Evolutionary conservation across 2,888 invertebrate genomes (phyloP), one percentile per base, ranked within the genome.

Genomic region (Eristalis tenax): DNA sequence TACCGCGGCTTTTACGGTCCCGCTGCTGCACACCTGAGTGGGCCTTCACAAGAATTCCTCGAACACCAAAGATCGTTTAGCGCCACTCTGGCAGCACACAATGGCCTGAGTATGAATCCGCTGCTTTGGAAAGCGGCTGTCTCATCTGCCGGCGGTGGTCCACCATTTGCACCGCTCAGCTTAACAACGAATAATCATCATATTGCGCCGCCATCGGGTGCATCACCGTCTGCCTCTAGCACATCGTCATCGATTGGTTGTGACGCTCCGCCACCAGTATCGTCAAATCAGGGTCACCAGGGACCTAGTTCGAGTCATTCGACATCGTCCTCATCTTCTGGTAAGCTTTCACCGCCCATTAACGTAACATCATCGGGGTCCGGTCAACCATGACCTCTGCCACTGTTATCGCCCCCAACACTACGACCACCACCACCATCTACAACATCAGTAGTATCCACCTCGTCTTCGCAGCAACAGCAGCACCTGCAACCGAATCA

Each of bases 1-100:
- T 97, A 97, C 92, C 94, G 97, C 76, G 96, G 96, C 89, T 94
- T 97, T 89, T 97, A 97, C 92, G 95, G 94, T 0, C 94, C 94
- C 4, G 93, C 94, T 6, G 94, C 95, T 13, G 95, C 96, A 5
- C 95, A 96, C 90, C 94, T 93, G 43, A 89, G 90, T n/a, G 92
- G 91, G 4, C 92, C 92, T 13, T 90, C 93, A 63, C 92, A 93
- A 69, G 93, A 93, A 88, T 92, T 93, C 89, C 90, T 93, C 79
- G 93, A 93, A 88, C 93, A 92, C 90, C 96, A 97, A 91, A 95
- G 97, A 90, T 94, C 94, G 22, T 93, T 95, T 83, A 95, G 95
- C 56, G 95, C 94, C 65, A 94, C 91, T 89, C 91, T 91, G 90
- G 94, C 91, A n/a, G 92, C 92, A 0, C 93, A 93, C 89, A 93